Evolutionary conservation across 2,888 invertebrate genomes (phyloP).

Genomic region (Tipula vernalis): DNA sequence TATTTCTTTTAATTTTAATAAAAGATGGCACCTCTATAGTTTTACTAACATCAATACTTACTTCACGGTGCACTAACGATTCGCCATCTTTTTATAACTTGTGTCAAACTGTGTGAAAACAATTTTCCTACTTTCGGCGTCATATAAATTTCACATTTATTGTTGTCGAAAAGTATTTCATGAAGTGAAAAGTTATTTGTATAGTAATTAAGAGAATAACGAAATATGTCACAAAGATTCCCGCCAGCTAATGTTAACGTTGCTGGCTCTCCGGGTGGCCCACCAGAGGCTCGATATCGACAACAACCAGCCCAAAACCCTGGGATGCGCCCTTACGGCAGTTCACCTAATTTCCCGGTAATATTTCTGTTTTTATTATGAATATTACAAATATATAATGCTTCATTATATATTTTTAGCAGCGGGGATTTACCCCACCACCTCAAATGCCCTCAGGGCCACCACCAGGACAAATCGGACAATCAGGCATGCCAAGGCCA

Average conservation of each 20-base stretch:
- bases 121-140: neutral
- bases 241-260: slow-evolving; percentile 16
- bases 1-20: no score
- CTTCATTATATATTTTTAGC: slow-evolving; percentile 26
- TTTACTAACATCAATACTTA: neutral
- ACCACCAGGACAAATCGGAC: slow-evolving; percentile 29
- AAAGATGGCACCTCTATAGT: neutral
- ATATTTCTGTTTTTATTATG: slow-evolving; percentile 18
- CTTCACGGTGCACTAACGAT: neutral
- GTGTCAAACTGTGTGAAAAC: neutral
- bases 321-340: slow-evolving; percentile 32
- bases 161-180: neutral
- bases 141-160: neutral
- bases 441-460: slow-evolving; percentile 43
- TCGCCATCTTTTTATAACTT: neutral
- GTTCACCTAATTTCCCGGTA: slow-evolving; percentile 66
- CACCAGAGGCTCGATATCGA: slow-evolving; percentile 32
- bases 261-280: slow-evolving; percentile 24
- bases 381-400: neutral
- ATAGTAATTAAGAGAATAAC: neutral
- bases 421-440: slow-evolving; percentile 56
- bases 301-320: slow-evolving; percentile 29
- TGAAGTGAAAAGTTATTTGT: neutral
- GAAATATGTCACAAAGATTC: slow-evolving; percentile 20
- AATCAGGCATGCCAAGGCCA: slow-evolving; percentile 42